Conservation (phyloP, 2,888 invertebrate species). For the Euplagia quadripunctaria region DNA sequence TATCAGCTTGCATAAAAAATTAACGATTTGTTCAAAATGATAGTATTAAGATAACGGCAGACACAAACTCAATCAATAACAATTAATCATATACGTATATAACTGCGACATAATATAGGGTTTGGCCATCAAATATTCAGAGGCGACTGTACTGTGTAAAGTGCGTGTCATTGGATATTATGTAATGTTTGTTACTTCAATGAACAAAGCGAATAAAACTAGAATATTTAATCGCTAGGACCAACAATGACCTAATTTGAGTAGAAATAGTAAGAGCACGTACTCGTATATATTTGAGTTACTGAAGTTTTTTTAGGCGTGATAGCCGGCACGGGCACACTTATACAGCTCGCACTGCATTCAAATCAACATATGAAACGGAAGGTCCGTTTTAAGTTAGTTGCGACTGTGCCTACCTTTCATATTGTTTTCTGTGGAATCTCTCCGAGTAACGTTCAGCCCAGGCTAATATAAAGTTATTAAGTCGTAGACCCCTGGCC, state of each 20-base stretch:
- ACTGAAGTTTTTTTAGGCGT: no score
- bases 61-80: conserved; percentile 8
- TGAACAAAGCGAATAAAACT: not conserved
- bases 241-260: not conserved
- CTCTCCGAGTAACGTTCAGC: not conserved
- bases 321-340: not conserved
- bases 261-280: not conserved
- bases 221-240: not conserved
- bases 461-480: not conserved
- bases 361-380: no score
- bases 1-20: not conserved
- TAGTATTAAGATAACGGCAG: not conserved
- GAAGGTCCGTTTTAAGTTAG: not conserved
- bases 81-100: not conserved
- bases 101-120: not conserved
- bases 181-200: not conserved
- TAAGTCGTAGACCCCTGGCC: not conserved
- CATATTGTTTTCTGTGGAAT: not conserved
- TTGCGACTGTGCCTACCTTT: not conserved
- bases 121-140: conserved; percentile 9
- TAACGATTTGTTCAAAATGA: not conserved
- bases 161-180: conserved; percentile 10
- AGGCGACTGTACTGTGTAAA: not conserved
- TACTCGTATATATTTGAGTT: no score
- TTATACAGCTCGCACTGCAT: not conserved